Conservation (phyloP, 2,113 vertebrate species). For the Triplophysa tibetana region DNA sequence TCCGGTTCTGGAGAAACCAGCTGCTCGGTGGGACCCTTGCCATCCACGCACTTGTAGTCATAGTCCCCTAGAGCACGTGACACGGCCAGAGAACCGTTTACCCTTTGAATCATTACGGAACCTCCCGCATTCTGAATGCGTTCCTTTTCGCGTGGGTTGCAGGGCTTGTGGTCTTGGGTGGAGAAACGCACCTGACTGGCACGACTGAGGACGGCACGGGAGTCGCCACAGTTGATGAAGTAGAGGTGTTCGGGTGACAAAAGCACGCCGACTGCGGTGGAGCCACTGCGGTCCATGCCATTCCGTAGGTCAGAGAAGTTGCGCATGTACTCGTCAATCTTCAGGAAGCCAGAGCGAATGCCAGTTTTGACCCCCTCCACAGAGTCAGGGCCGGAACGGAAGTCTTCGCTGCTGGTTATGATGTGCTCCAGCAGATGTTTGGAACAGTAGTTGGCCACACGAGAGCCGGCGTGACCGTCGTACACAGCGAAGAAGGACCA, state of each 20-base stretch:
- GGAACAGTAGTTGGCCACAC: conserved; percentile 98
- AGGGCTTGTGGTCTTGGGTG: conserved; percentile 99
- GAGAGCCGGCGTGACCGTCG: conserved; percentile 96
- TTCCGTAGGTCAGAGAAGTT: conserved; percentile 97
- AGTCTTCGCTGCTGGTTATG: conserved; percentile 87
- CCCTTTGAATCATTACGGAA: conserved; percentile 98
- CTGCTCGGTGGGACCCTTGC: conserved; percentile 98
- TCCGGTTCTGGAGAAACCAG: conserved; percentile 98
- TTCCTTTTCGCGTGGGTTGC: conserved; percentile 96
- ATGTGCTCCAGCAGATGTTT: conserved; percentile 97
- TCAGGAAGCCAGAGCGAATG: conserved; percentile 97
- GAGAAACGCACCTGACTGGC: conserved; percentile 93
- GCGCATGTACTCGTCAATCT: conserved; percentile 99
- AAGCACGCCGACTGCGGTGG: conserved; percentile 94
- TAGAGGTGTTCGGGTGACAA: conserved; percentile 93
- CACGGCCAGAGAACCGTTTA: conserved; percentile 96
- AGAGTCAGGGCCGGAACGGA: conserved; percentile 80
- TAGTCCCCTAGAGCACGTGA: conserved; percentile 98
- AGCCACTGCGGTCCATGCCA: conserved; percentile 97
- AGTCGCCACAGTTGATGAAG: conserved; percentile 99
- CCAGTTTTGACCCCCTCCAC: conserved; percentile 96
- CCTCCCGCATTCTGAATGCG: conserved; percentile 98
- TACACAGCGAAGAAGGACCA: conserved; percentile 99
- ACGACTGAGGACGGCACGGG: conserved; percentile 91
- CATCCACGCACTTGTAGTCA: conserved; percentile 99